A percentile compares a stretch with the other conserved stretches of the same genome.
Evolutionary conservation across 2,888 invertebrate genomes (phyloP).

Genomic region (Tenodera sinensis): DNA sequence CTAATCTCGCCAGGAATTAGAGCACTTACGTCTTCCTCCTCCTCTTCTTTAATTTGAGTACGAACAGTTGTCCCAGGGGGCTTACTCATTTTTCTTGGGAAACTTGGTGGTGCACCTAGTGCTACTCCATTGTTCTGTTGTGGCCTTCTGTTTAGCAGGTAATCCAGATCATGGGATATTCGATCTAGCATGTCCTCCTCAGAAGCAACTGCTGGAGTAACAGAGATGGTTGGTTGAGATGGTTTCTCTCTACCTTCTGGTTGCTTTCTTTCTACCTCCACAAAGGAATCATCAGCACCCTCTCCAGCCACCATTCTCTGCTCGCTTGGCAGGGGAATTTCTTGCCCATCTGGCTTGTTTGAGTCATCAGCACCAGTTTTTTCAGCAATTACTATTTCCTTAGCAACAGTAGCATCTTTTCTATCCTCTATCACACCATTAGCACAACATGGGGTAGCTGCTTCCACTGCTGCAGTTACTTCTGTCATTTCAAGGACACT

Average conservation of each 20-base stretch:
- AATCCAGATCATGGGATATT: conserved; percentile 78
- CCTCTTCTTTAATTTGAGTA: conserved; percentile 30
- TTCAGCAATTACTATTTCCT: not conserved
- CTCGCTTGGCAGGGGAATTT: not conserved
- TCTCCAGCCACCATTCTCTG: not conserved
- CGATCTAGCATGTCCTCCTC: conserved; percentile 63
- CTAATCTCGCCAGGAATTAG: not conserved
- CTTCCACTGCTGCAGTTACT: conserved; percentile 27
- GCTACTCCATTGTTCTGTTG: conserved; percentile 8
- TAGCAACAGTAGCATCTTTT: not conserved
- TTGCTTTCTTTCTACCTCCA: conserved; percentile 36
- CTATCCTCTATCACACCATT: not conserved
- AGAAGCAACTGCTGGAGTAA: conserved; percentile 34
- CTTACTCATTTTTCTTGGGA: conserved; percentile 26
- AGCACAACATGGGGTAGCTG: not conserved
- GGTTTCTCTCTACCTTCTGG: conserved; percentile 41
- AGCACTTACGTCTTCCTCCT: conserved; percentile 22
- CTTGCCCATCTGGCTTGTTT: not conserved
- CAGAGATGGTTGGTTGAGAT: conserved; percentile 31
- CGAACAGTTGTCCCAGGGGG: conserved; percentile 22
- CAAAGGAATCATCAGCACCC: not conserved
- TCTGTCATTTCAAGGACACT: conserved; percentile 34
- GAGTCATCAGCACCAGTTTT: not conserved
- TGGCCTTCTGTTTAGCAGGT: conserved; percentile 66
- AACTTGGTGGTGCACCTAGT: conserved; percentile 16